phyloP scores from a whole-genome alignment of 2,113 vertebrate genomes.

The Scytalopus superciliaris region DNA sequence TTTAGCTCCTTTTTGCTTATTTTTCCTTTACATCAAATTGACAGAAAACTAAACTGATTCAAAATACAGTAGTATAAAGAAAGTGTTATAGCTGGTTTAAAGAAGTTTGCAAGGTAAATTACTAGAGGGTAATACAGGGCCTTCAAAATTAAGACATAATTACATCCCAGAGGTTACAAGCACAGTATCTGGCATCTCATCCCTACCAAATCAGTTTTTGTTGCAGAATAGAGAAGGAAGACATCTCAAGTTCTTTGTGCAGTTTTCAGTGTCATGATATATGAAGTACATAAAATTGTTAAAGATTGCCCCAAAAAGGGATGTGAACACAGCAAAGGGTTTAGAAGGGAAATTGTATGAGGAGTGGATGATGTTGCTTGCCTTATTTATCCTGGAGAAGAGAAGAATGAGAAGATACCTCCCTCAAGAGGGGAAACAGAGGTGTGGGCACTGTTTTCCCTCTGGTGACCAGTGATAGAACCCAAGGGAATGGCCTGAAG shows the following conservation, averaged over 20 bases:
- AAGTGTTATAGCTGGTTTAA: background rate
- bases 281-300: background rate
- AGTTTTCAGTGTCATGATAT: background rate
- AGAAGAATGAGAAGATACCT: background rate
- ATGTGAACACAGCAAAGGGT: background rate
- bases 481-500: rapidly evolving
- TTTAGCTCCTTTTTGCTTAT: background rate
- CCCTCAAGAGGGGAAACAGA: no score
- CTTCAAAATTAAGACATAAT: background rate
- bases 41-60: background rate
- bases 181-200: background rate
- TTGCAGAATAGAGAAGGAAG: background rate
- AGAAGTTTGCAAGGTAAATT: background rate
- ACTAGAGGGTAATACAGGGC: background rate
- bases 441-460: no score
- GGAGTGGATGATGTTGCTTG: background rate
- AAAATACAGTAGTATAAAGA: background rate
- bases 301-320: background rate
- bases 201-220: background rate
- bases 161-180: background rate
- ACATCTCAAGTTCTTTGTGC: background rate
- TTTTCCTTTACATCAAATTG: background rate
- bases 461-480: background rate
- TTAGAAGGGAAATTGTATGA: background rate
- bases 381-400: background rate